Evolutionary conservation across 1,140 invertebrate species (phyloP).

Genomic region (Calephelis nemesis): DNA sequence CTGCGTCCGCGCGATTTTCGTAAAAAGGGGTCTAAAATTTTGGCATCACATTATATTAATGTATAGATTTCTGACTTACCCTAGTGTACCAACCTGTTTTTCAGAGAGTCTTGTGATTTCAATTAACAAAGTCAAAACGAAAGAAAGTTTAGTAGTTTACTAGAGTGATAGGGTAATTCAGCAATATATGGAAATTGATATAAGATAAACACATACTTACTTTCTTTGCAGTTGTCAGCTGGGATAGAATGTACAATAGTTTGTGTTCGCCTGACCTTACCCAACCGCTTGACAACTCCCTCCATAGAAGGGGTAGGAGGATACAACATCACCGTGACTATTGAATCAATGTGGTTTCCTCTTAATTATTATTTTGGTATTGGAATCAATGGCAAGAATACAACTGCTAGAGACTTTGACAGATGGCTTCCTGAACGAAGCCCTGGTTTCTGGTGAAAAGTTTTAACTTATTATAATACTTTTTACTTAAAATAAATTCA

Average conservation of each 20-base stretch:
- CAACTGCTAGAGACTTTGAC: constrained; percentile 38
- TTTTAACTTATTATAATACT: too few relatives aligned
- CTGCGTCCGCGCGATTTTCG: too few relatives aligned
- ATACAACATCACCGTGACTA: constrained; percentile 53
- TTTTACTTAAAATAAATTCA: too few relatives aligned
- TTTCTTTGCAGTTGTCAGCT: constrained; percentile 55
- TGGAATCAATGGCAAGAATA: constrained; percentile 55
- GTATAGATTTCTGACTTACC: too few relatives aligned
- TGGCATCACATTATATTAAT: too few relatives aligned
- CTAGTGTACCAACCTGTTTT: too few relatives aligned
- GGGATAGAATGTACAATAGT: constrained; percentile 57
- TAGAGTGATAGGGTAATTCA: too few relatives aligned
- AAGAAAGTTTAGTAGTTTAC: too few relatives aligned
- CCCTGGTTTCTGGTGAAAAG: constrained; percentile 45
- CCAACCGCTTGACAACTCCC: constrained; percentile 48
- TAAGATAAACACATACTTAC: constrained; percentile 12
- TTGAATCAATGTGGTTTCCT: constrained; percentile 57
- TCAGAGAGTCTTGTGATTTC: too few relatives aligned
- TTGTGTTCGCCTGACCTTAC: constrained; percentile 53
- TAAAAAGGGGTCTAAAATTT: too few relatives aligned
- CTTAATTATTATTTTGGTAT: constrained; percentile 53
- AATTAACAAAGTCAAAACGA: too few relatives aligned
- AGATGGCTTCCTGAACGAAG: constrained; percentile 44
- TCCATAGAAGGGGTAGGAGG: constrained; percentile 50
- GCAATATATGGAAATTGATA: too few relatives aligned